These are phyloP conservation scores for Eledona agricola DNA, from an alignment of 2,888 invertebrate genomes.

Conservation along the genomic window DNA sequence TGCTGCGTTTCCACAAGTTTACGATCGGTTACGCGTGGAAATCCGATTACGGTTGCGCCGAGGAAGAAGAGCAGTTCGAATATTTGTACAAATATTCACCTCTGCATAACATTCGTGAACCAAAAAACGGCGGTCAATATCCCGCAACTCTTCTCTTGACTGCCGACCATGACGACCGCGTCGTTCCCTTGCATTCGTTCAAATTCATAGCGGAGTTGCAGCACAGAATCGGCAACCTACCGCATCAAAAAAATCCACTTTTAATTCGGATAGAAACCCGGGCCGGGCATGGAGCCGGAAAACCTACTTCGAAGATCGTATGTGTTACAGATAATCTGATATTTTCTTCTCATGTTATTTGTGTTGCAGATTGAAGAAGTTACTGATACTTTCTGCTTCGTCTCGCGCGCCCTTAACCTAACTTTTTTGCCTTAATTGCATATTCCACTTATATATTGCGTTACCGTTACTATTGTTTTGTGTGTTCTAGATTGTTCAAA, in stretches of 20 bases:
- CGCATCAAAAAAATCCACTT: slow-evolving; percentile 83
- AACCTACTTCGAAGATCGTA: slow-evolving; percentile 93
- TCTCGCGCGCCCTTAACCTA: slow-evolving; percentile 76
- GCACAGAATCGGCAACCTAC: slow-evolving; percentile 69
- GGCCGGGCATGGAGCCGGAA: slow-evolving; percentile 97
- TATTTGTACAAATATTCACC: slow-evolving; percentile 90
- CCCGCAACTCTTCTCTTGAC: slow-evolving; percentile 91
- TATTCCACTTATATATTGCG: too few relatives aligned
- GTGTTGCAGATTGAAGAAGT: slow-evolving; percentile 96
- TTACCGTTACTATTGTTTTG: too few relatives aligned
- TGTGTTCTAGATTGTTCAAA: too few relatives aligned
- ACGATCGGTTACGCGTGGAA: slow-evolving; percentile 97
- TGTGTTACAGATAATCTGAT: too few relatives aligned
- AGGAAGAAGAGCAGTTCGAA: slow-evolving; percentile 85
- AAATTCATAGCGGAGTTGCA: slow-evolving; percentile 95
- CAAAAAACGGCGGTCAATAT: slow-evolving; percentile 75
- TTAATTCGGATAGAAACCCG: slow-evolving; percentile 92
- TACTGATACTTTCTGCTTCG: slow-evolving; percentile 88
- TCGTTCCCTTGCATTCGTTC: slow-evolving; percentile 95
- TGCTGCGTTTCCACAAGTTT: slow-evolving; percentile 97
- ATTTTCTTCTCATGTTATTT: slow-evolving; percentile 12
- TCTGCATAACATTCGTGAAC: slow-evolving; percentile 85
- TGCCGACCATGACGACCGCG: slow-evolving; percentile 99
- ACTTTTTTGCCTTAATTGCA: slow-evolving; percentile 16
- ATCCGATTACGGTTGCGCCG: slow-evolving; percentile 94